These are phyloP conservation scores for Conus canariensis DNA, from an alignment of 2,888 invertebrate genomes.

Conservation along the genomic window DNA sequence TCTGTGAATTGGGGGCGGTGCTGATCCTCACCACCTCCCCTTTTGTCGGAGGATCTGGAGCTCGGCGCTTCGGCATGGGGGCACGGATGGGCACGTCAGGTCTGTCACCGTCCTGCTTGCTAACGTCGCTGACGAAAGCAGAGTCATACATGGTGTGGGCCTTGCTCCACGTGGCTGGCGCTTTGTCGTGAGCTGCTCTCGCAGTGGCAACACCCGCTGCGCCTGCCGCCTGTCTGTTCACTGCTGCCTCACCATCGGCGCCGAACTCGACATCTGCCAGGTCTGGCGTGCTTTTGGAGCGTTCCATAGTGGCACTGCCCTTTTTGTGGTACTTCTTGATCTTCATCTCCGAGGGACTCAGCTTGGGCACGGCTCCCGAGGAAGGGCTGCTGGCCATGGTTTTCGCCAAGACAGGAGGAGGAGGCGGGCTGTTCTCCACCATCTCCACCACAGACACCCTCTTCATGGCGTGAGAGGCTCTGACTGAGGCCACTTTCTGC, in stretches of 20 bases:
- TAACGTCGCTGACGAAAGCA: background rate
- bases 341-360: constrained; percentile 65
- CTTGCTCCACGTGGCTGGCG: constrained; percentile 41
- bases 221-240: background rate
- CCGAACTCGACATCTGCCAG: constrained; percentile 50
- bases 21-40: constrained; percentile 63
- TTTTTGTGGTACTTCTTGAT: constrained; percentile 64
- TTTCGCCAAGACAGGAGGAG: constrained; percentile 43
- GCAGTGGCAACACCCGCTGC: background rate
- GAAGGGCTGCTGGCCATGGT: constrained; percentile 37
- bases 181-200: background rate
- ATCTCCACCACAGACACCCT: constrained; percentile 69
- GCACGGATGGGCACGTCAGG: constrained; percentile 62
- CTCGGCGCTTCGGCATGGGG: constrained; percentile 59
- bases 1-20: constrained; percentile 53
- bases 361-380: constrained; percentile 50
- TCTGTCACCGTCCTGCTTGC: background rate
- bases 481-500: constrained; percentile 91
- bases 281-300: constrained; percentile 71
- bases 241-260: constrained; percentile 33
- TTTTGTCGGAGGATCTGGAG: constrained; percentile 59
- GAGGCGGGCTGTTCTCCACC: constrained; percentile 53
- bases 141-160: background rate
- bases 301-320: constrained; percentile 58
- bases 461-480: constrained; percentile 84